Evolutionary conservation across 2,113 vertebrate species (phyloP).

Genomic region (Megaceryle maxima): DNA sequence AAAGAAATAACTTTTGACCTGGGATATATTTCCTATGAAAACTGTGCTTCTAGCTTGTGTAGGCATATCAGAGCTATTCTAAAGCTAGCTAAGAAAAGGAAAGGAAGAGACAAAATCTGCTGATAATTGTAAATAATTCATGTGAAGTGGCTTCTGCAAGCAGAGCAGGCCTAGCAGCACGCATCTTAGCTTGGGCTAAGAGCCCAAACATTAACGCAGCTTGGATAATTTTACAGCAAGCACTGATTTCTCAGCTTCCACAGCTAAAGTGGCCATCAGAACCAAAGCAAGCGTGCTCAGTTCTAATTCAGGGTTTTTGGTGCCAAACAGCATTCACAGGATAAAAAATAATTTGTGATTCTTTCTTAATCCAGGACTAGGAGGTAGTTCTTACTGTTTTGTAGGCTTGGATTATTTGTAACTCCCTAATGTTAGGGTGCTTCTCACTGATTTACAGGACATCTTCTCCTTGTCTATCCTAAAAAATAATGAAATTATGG

Average conservation of each 20-base stretch:
- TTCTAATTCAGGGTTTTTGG: fast-evolving
- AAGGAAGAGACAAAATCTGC: background rate
- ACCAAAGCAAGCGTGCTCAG: background rate
- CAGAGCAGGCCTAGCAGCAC: background rate
- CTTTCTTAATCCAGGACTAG: background rate
- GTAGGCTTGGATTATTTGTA: background rate
- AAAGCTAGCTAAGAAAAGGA: background rate
- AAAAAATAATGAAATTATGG: background rate
- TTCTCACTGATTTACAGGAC: background rate
- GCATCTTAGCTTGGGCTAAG: background rate
- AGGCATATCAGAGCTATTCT: background rate
- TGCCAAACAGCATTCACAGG: background rate
- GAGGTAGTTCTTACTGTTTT: background rate
- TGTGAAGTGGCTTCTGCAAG: background rate
- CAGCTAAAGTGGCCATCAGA: background rate
- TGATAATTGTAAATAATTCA: background rate
- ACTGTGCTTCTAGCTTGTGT: background rate
- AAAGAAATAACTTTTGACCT: background rate
- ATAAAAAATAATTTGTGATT: background rate
- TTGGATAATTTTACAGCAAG: background rate
- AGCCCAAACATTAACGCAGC: background rate
- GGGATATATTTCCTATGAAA: background rate
- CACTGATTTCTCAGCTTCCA: background rate
- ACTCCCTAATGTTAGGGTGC: background rate
- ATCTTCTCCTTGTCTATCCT: background rate